Conservation (phyloP, 2,113 vertebrate genomes). For the Bubo bubo region DNA sequence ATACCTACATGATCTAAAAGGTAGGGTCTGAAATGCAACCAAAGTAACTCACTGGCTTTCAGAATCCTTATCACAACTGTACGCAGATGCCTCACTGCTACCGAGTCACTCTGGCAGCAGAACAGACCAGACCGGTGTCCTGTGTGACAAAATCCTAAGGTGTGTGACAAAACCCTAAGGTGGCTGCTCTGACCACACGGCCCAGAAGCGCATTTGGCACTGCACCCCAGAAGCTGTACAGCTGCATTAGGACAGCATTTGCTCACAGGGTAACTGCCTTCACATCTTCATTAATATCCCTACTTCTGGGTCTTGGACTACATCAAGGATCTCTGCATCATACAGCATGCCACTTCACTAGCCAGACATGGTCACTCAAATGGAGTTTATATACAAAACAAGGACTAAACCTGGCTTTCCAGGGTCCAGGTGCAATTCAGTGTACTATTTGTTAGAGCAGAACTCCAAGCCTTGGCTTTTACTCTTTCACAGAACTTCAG, state of each 20-base stretch:
- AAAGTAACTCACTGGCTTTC: neutral
- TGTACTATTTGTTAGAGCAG: neutral
- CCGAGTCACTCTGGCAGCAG: neutral
- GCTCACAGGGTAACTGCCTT: neutral
- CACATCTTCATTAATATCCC: neutral
- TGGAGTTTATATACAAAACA: neutral
- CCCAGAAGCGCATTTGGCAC: neutral
- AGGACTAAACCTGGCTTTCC: neutral
- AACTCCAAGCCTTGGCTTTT: neutral
- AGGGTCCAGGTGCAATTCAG: neutral
- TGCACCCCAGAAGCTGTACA: neutral
- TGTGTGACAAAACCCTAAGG: neutral
- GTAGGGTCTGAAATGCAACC: neutral
- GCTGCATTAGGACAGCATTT: neutral
- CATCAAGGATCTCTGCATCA: neutral
- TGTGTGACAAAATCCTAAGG: no score
- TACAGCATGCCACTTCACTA: neutral
- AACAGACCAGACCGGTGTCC: neutral
- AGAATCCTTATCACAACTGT: neutral
- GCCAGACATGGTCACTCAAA: accelerated
- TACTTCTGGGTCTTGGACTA: neutral
- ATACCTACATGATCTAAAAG: neutral
- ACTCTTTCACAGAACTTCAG: neutral
- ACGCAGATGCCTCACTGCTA: neutral
- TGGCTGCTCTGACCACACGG: neutral